These are phyloP conservation scores for Morpho achilles DNA, from an alignment of 2,888 invertebrate genomes.

Conservation along the genomic window DNA sequence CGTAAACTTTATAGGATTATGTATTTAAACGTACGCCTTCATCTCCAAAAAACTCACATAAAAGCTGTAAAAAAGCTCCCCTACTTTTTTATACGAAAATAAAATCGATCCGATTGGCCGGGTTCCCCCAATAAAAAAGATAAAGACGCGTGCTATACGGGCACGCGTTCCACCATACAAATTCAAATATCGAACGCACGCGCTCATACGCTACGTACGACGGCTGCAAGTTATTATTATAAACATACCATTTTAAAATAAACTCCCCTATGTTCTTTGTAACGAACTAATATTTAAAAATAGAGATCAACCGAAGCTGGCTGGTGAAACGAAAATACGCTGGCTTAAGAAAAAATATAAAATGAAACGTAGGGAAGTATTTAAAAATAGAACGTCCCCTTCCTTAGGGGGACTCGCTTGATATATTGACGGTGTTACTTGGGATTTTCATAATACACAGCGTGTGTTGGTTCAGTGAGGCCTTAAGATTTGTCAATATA, in stretches of 20 bases:
- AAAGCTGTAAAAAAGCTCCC: conserved; percentile 59
- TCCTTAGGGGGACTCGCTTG: conserved; percentile 67
- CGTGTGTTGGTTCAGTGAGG: conserved; percentile 73
- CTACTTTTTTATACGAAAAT: conserved; percentile 54
- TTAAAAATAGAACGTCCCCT: conserved; percentile 74
- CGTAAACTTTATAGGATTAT: background rate
- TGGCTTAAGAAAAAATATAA: conserved; percentile 67
- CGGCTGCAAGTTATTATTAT: conserved; percentile 71
- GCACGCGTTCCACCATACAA: conserved; percentile 61
- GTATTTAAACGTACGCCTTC: conserved; percentile 42
- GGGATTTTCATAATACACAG: conserved; percentile 76
- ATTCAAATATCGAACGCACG: conserved; percentile 68
- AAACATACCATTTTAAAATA: conserved; percentile 51
- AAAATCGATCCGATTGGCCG: conserved; percentile 59
- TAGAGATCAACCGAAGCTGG: conserved; percentile 41
- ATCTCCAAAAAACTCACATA: conserved; percentile 39
- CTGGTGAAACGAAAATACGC: conserved; percentile 60
- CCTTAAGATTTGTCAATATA: conserved; percentile 76
- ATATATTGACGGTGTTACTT: conserved; percentile 74
- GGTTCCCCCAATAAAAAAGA: conserved; percentile 65
- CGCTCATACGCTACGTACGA: conserved; percentile 57
- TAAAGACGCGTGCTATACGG: conserved; percentile 64
- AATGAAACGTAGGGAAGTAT: conserved; percentile 71
- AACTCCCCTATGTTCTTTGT: conserved; percentile 31
- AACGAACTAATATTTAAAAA: conserved; percentile 16